phyloP scores from a whole-genome alignment of 2,113 vertebrate species.

The Heptranchias perlo region DNA sequence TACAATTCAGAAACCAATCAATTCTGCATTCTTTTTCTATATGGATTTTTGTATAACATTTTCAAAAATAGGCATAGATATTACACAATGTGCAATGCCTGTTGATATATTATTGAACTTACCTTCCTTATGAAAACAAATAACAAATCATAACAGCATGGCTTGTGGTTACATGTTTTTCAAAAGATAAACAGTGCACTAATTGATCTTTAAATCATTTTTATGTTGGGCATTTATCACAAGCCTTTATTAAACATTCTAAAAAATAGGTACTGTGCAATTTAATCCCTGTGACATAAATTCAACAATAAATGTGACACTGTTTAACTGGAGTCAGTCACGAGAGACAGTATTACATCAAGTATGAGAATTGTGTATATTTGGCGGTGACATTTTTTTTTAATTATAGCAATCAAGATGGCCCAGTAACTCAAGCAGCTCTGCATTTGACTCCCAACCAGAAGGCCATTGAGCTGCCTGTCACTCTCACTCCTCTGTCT shows the following conservation, averaged over 20 bases:
- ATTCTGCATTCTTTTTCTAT: background rate
- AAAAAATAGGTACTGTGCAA: background rate
- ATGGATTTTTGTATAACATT: background rate
- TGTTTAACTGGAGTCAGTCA: background rate
- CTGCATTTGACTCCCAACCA: background rate
- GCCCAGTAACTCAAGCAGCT: background rate
- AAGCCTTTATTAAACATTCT: background rate
- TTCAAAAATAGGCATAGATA: background rate
- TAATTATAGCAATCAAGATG: background rate
- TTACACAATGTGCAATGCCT: background rate
- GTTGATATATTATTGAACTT: background rate
- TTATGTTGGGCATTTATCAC: background rate
- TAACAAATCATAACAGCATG: background rate
- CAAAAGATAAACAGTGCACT: background rate
- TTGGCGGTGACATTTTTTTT: background rate
- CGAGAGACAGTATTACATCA: background rate
- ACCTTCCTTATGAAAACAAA: background rate
- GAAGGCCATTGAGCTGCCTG: background rate
- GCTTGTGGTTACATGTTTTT: background rate
- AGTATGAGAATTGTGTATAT: background rate
- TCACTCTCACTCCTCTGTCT: background rate
- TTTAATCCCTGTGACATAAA: background rate
- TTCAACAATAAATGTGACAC: background rate
- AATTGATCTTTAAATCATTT: background rate
- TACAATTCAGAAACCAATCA: slow-evolving; percentile 11